Base-by-base conservation (phyloP, 2,888 invertebrate genomes). In the Euplagia quadripunctaria region DNA sequence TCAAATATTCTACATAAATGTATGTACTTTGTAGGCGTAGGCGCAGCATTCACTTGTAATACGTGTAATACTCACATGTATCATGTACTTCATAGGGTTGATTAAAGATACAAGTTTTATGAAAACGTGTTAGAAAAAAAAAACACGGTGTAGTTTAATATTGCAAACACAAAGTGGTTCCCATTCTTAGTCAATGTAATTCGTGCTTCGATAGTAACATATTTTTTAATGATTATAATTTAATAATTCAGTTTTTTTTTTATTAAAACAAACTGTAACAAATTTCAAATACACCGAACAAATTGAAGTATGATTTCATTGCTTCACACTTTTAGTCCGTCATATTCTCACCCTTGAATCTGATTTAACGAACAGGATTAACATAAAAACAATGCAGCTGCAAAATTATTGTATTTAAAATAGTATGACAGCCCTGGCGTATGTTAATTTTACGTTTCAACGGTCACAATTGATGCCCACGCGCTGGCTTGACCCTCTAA, bases 381-480 rank as follows among this genome's bases (percentile, higher is more conserved):
- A 70, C 65, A 74, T 68, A 52, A 12, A 9, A 64, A 42, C 64
- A 82, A 81, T 83, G 80, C 55, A 74, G 80, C 58, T 81, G 71
- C 73, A 82, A 82, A 73, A 77, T 82, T 64, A 65, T 42, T 78
- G 66, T 80, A 73, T 76, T 71, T 72, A 75, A 68, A 72, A 79
- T 74, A 76, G 74, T 79, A 64, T 78, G 90, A 77, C 88, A 93
- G 83, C 92, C 93, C 92, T 93, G 86, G 73, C 68, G 78, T 85
- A 84, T 86, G 89, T 92, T 93, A 93, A 93, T 92, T 91, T 91
- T 90, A 91, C 89, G 91, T 91, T 91, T 91, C 93, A 93, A 90
- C 90, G 92, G 84, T 87, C 92, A 88, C 94, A 95, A 94, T 95
- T 95, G 94, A 82, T 83, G 90, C 94, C 95, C 94, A 94, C 94